phyloP scores from a whole-genome alignment of 2,113 vertebrate species.

The Tor tambroides region DNA sequence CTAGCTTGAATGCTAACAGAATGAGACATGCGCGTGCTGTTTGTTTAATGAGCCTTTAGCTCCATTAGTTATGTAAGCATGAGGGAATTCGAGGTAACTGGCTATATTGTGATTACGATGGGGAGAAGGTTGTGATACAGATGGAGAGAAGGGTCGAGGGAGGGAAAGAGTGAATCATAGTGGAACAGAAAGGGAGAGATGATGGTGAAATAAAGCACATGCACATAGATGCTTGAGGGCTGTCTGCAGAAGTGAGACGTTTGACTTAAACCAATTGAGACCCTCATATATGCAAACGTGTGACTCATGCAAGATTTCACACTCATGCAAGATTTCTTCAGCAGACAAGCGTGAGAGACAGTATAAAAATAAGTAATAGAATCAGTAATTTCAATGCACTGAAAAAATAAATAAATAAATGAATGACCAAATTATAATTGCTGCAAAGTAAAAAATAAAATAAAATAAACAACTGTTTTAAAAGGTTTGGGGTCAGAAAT shows the following conservation, averaged over 20 bases:
- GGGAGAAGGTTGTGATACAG: conserved; percentile 37
- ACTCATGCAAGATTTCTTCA: background rate
- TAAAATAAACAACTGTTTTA: too few species aligned
- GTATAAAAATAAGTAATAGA: background rate
- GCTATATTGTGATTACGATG: conserved; percentile 18
- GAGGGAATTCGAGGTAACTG: conserved; percentile 36
- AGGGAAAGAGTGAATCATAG: conserved; percentile 24
- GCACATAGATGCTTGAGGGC: background rate
- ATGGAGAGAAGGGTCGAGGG: background rate
- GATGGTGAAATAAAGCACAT: conserved; percentile 8
- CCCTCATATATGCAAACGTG: background rate
- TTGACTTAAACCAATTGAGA: background rate
- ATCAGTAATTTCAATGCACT: background rate
- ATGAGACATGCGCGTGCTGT: conserved; percentile 35
- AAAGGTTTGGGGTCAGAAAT: too few species aligned
- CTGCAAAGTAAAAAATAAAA: too few species aligned
- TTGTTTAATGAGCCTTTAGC: conserved; percentile 47
- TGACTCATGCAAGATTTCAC: background rate
- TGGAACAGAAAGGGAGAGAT: background rate
- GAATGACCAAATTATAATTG: too few species aligned
- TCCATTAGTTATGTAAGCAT: conserved; percentile 41
- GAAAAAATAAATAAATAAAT: too few species aligned
- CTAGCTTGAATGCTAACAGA: conserved; percentile 40
- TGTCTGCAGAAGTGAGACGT: background rate
- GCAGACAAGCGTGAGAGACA: background rate